Percentiles rank a stretch among this genome's conserved stretches.
Conservation (phyloP, 2,888 invertebrate species). For the Mimachlamys varia region DNA sequence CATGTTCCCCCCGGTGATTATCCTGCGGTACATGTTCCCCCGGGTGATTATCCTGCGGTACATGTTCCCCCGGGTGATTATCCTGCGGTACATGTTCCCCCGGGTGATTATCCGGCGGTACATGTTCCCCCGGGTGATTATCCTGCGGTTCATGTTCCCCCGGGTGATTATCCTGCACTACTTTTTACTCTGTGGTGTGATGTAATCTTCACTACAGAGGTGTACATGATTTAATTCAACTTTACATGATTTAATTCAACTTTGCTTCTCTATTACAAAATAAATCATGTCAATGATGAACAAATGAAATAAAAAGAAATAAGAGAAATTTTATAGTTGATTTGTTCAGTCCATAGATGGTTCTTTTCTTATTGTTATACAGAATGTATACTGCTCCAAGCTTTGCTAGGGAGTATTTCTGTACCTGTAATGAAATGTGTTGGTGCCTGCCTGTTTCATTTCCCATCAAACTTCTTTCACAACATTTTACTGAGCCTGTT, state of each 20-base stretch:
- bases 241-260: background rate
- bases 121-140: background rate
- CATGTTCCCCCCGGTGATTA: background rate
- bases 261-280: background rate
- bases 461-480: too few species aligned
- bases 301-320: conserved; percentile 21
- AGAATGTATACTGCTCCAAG: background rate
- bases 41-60: background rate
- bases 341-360: background rate
- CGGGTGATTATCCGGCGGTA: background rate
- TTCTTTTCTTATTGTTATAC: too few species aligned
- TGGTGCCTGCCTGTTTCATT: too few species aligned
- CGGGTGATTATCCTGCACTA: background rate
- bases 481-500: too few species aligned
- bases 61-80: background rate
- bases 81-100: background rate
- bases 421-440: too few species aligned
- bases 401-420: too few species aligned
- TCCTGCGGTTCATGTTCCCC: background rate
- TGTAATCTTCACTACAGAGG: background rate
- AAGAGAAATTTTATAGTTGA: background rate
- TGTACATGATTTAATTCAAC: background rate
- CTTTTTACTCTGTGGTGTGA: background rate
- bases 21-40: background rate
- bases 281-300: background rate